Evolutionary conservation across 1,140 invertebrate genomes (phyloP).

Genomic region (Capitella teleta): DNA sequence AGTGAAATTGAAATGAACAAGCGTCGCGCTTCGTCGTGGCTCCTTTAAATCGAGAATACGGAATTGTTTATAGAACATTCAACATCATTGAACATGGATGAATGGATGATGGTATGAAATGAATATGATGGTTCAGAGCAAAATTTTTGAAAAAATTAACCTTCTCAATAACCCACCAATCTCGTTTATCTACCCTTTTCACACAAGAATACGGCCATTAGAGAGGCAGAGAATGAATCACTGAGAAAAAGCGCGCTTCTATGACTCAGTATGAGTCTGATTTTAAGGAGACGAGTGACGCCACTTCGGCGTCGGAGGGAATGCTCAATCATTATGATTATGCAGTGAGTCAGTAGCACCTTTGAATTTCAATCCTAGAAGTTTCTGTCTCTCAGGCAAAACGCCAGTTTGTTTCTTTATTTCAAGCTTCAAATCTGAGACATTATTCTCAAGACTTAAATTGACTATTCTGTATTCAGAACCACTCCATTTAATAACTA

Average conservation of each 20-base stretch:
- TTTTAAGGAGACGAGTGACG: no score
- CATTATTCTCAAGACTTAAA: slow-evolving; percentile 44
- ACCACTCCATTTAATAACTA: slow-evolving; percentile 73
- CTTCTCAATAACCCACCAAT: not conserved
- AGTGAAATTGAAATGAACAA: no score
- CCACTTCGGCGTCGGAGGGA: no score
- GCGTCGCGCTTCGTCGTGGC: no score
- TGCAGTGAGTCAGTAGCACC: no score
- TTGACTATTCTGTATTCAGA: slow-evolving; percentile 66
- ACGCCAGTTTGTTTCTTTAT: slow-evolving; percentile 73
- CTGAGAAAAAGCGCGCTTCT: no score
- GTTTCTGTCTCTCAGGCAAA: slow-evolving; percentile 78
- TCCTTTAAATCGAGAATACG: no score
- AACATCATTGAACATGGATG: not conserved
- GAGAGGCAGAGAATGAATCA: not conserved
- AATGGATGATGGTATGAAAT: no score
- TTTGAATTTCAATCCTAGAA: slow-evolving; percentile 84
- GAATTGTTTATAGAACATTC: not conserved
- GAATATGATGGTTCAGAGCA: not conserved
- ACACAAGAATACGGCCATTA: not conserved
- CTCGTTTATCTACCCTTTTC: not conserved
- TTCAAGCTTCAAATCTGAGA: slow-evolving; percentile 52
- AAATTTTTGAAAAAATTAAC: not conserved
- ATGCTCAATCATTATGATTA: no score
- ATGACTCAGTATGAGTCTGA: no score